Evolutionary conservation across 1,140 invertebrate species (phyloP), one percentile per base, ranked within the genome.

Genomic region (Rhyacophila brunnea): DNA sequence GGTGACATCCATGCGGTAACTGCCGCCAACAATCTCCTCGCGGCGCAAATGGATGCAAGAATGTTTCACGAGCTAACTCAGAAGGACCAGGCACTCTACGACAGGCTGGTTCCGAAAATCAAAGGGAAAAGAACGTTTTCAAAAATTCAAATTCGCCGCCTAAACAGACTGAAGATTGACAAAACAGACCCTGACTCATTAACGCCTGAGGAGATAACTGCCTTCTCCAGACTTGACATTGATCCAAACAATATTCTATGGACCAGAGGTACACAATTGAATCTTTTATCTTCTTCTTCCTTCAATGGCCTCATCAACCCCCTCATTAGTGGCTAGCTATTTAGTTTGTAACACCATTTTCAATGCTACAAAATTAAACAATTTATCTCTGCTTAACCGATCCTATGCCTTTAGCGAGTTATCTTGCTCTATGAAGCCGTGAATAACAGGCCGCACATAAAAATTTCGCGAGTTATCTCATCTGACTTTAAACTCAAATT

Each of bases 1-100:
- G 98, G 96, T 13, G 98, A 99, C 71, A 98, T 99, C 64, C 98
- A 99, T 75, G 97, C 97, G 0, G 91, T 99, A 3, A 92, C 92
- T 0, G 96, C 95, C 3, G 97, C 98, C 6, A 98, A 99, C 76
- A 99, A 99, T 80, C 80, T 99, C 5, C 74, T 99, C 1, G 95
- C 97, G 14, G 96, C 96, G 2, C 90, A 94, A 70, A 81, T 95
- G 66, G 96, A 98, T 74, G 90, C 96, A 1, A 83, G 96, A 68
- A 95, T 96, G 67, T 99, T 98, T 78, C 97, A 99, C 73, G 98
- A 99, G 75, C 77, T 87, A 0, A 90, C 87, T 0, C 97, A 99
- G 74, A 81, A 83, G 20, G 93, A 98, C 70, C 81, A 89, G 49
- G 92, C 87, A 0, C 75, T 99, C 0, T 99, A 88, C 67, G 86